Base-by-base conservation (phyloP, 2,113 vertebrate genomes). In the Saguinus midas region DNA sequence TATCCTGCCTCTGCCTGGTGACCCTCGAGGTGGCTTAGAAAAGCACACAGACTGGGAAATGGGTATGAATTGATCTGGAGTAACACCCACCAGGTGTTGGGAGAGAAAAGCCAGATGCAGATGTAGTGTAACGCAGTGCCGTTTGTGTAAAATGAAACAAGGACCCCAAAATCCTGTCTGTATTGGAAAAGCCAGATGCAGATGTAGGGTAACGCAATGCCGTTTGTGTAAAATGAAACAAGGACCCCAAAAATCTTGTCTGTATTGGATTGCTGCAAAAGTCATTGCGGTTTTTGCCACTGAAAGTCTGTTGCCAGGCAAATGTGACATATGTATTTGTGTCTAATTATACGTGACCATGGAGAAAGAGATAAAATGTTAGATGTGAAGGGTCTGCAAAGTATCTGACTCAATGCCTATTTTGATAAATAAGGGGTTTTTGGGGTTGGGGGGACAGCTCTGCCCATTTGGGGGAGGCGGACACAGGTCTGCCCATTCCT, bases 261-360 rank as follows among this genome's bases (percentile, higher is more conserved):
- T 68, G 32, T n/a, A 68, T 48, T 3, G 61, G 27, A 29, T 32
- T 64, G 27, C 5, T 64, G 61, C 61, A 64, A 64, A 64, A 64
- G 12, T 32, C 13, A 29, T 32, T 64, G 27, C 0, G 29, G 61
- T 64, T 64, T 64, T 64, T 64, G 61, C 27, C 27, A 0, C 13
- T 64, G 27, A 32, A 64, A 29, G 12, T 64, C 61, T 32, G 27
- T 29, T 64, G 12, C 61, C 27, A 64, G 61, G 29, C 27, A 64
- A 64, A 64, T 14, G 29, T 27, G 11, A 11, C 27, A 61, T 23
- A 6, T 3, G 0, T 5, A 0, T n/a, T 58, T 55, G 82, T 21
- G 1, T 81, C 9, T 40, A 64, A 81, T 75, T 25, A 2, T 1
- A 0, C 40, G 5, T 55, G 68, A 21, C 20, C 6, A 0, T 2